A percentile compares a stretch with the other conserved stretches of the same genome.
Evolutionary conservation across 1,140 invertebrate genomes (phyloP).

Genomic region (Sarcophaga bullata): DNA sequence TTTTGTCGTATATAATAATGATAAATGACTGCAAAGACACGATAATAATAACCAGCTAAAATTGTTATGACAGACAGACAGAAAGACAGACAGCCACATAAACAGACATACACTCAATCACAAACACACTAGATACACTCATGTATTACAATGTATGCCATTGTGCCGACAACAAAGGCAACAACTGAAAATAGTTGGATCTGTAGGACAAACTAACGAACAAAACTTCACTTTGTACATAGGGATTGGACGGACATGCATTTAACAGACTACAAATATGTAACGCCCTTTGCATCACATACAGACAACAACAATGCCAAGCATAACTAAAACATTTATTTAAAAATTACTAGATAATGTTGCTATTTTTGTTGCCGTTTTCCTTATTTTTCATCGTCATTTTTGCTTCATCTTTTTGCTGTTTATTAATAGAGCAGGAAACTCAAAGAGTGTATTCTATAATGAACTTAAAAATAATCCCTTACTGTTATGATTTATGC

Average conservation of each 20-base stretch:
- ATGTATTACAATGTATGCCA: too few species aligned
- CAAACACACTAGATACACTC: neutral
- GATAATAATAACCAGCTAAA: neutral
- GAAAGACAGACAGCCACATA: slow-evolving; percentile 4
- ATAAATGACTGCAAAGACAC: slow-evolving; percentile 28
- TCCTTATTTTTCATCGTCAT: too few species aligned
- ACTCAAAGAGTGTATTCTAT: too few species aligned
- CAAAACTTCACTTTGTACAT: neutral
- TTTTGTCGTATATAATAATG: slow-evolving; percentile 37
- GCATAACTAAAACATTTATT: neutral
- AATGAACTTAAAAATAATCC: too few species aligned
- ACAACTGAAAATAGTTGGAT: too few species aligned
- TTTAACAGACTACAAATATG: neutral
- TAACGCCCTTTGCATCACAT: neutral
- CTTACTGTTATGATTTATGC: too few species aligned
- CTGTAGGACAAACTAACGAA: neutral
- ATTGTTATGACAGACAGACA: slow-evolving; percentile 27
- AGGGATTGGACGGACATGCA: neutral
- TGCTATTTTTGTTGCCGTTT: too few species aligned
- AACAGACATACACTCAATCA: neutral
- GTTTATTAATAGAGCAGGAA: too few species aligned
- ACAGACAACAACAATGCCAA: neutral
- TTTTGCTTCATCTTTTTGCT: too few species aligned
- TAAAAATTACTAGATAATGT: neutral
- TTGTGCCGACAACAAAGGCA: too few species aligned